These are phyloP conservation scores for Nerophis ophidion DNA, from an alignment of 2,113 vertebrate species.

Conservation along the genomic window DNA sequence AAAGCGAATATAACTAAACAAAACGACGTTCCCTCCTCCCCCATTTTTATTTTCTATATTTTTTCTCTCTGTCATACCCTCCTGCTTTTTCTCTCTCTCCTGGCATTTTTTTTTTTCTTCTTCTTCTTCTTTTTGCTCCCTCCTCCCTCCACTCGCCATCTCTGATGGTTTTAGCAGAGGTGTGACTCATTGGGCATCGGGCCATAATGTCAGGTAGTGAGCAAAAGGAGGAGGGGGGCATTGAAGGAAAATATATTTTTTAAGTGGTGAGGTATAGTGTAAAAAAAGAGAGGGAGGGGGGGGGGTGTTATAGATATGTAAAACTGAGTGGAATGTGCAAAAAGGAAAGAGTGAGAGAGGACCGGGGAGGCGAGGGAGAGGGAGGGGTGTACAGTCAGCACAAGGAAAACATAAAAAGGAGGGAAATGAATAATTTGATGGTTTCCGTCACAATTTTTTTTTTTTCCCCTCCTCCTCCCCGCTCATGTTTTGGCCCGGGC, in stretches of 20 bases:
- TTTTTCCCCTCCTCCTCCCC: constrained; percentile 19
- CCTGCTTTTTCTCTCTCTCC: constrained; percentile 64
- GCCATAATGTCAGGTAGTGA: constrained; percentile 72
- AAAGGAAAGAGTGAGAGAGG: constrained; percentile 55
- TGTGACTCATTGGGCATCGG: constrained; percentile 73
- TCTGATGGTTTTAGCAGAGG: constrained; percentile 78
- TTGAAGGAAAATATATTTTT: constrained; percentile 21
- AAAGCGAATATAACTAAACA: too few species aligned
- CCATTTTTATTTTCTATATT: constrained; percentile 68
- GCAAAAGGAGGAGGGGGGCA: constrained; percentile 41
- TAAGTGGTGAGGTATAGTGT: constrained; percentile 51
- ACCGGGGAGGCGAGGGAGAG: constrained; percentile 48
- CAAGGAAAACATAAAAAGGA: constrained; percentile 70
- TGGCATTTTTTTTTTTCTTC: constrained; percentile 45
- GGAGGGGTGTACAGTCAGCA: constrained; percentile 60
- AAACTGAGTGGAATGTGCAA: constrained; percentile 61
- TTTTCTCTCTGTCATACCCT: constrained; percentile 65
- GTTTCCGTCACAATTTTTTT: constrained; percentile 62
- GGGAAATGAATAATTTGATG: constrained; percentile 72
- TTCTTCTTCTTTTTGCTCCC: constrained; percentile 45
- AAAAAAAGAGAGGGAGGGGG: neutral
- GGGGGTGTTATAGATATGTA: constrained; percentile 57
- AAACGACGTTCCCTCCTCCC: constrained; percentile 58
- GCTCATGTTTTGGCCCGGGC: constrained; percentile 52
- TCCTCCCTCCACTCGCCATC: constrained; percentile 53